phyloP scores from a whole-genome alignment of 2,888 invertebrate species.

The Branchellion lobata region DNA sequence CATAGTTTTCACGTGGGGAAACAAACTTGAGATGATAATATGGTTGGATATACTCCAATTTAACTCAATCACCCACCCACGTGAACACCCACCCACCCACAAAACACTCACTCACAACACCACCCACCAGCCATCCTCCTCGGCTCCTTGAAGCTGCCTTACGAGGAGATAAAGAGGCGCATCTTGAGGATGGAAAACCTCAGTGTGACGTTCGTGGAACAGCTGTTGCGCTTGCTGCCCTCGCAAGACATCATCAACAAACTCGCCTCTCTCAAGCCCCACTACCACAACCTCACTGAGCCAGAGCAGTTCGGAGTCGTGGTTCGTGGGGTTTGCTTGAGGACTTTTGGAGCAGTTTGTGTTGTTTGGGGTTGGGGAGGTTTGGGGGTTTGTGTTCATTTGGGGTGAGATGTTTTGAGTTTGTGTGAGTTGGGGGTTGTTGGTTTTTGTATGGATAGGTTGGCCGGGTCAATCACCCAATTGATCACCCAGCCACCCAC shows the following conservation, averaged over 20 bases:
- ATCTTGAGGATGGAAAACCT: slow-evolving; percentile 83
- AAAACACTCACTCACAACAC: not conserved
- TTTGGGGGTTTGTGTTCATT: not conserved
- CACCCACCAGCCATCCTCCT: slow-evolving; percentile 65
- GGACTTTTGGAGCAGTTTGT: not conserved
- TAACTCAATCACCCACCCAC: no score
- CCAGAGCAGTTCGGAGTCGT: slow-evolving; percentile 93
- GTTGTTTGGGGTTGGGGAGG: not conserved
- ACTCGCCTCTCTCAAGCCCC: slow-evolving; percentile 76
- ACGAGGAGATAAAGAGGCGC: slow-evolving; percentile 69
- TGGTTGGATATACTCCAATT: no score
- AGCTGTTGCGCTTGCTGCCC: slow-evolving; percentile 86
- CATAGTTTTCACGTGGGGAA: no score
- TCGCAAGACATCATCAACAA: slow-evolving; percentile 80
- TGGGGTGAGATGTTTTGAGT: not conserved
- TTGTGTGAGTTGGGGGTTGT: not conserved
- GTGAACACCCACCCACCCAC: not conserved
- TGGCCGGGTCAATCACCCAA: no score
- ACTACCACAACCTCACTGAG: slow-evolving; percentile 74
- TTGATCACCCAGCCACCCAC: not conserved
- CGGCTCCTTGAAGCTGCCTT: slow-evolving; percentile 65
- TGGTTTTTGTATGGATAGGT: no score
- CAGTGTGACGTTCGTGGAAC: slow-evolving; percentile 80
- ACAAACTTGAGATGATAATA: no score
- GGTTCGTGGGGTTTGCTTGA: slow-evolving; percentile 61